Conservation (phyloP, 2,113 vertebrate species). For the Gorsachius goisagi region DNA sequence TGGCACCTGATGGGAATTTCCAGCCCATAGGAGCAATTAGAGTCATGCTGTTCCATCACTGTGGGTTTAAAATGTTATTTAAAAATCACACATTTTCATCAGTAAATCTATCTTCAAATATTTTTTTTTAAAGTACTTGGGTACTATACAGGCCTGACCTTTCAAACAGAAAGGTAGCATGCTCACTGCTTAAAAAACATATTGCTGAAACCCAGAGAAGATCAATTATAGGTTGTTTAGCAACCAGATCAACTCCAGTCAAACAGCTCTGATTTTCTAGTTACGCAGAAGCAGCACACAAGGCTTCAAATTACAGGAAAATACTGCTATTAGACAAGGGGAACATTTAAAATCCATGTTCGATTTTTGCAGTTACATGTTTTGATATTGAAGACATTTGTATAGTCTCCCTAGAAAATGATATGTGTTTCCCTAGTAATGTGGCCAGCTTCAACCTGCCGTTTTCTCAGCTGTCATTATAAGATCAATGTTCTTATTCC, state of each 20-base stretch:
- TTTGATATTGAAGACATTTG: neutral
- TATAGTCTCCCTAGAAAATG: neutral
- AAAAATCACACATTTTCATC: neutral
- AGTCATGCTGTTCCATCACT: neutral
- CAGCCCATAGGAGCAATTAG: neutral
- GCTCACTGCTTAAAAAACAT: neutral
- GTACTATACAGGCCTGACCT: neutral
- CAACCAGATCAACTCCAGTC: neutral
- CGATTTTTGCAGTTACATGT: neutral
- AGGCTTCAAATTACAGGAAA: neutral
- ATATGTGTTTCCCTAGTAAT: neutral
- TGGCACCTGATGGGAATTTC: neutral
- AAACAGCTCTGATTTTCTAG: constrained; percentile 8
- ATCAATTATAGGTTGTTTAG: constrained; percentile 21
- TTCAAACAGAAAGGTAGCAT: neutral
- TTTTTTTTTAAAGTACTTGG: neutral
- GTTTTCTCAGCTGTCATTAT: neutral
- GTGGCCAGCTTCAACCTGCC: neutral
- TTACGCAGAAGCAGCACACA: neutral
- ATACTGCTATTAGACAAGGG: neutral
- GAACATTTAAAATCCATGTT: neutral
- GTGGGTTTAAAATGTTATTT: accelerated
- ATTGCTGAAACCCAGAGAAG: neutral
- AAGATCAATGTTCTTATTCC: neutral
- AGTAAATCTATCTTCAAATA: neutral